These are phyloP conservation scores for Prionchulus punctatus DNA, from an alignment of 2,888 invertebrate genomes.

Conservation along the genomic window DNA sequence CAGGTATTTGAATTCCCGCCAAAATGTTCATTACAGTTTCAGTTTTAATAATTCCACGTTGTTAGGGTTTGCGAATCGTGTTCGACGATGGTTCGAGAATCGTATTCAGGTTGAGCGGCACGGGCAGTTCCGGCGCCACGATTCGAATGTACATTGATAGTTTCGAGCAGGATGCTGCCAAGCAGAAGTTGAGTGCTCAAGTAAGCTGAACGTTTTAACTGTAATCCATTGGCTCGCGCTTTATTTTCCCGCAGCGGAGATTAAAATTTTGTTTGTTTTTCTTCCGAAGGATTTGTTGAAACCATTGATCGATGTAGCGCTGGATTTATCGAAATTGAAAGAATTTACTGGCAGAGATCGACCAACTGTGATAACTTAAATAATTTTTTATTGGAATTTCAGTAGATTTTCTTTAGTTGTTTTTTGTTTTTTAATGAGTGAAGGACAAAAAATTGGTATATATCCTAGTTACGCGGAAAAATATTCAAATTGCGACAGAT, in stretches of 20 bases:
- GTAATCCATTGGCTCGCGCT: background rate
- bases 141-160: conserved; percentile 88
- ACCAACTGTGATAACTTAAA: conserved; percentile 84
- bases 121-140: conserved; percentile 93
- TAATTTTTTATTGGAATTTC: too few species aligned
- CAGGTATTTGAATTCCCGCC: conserved; percentile 47
- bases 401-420: too few species aligned
- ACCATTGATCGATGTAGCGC: conserved; percentile 71
- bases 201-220: conserved; percentile 21
- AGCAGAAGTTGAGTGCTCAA: conserved; percentile 39
- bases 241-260: background rate
- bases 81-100: conserved; percentile 88
- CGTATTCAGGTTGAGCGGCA: conserved; percentile 83
- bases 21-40: background rate
- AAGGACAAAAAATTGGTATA: too few species aligned
- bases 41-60: background rate
- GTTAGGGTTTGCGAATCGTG: conserved; percentile 72
- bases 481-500: too few species aligned
- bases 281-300: conserved; percentile 49
- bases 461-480: too few species aligned
- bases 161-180: conserved; percentile 53
- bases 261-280: background rate
- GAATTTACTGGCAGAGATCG: conserved; percentile 69
- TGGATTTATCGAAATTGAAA: conserved; percentile 61
- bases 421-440: too few species aligned